Base-by-base conservation (phyloP, 2,888 invertebrate species). In the Hemicrepidius hirtus region DNA sequence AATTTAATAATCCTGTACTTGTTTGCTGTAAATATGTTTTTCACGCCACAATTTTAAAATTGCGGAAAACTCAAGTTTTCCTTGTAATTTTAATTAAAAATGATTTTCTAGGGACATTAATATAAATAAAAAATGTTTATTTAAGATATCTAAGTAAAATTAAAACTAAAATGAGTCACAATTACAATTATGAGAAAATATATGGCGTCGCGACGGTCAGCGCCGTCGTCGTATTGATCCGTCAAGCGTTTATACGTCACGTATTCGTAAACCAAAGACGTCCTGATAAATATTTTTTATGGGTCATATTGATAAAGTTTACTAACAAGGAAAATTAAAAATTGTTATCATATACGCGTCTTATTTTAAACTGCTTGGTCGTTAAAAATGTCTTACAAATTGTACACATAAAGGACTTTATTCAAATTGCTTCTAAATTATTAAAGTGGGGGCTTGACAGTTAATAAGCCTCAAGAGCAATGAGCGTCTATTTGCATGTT, bases 211-310 rank as follows among this genome's bases (percentile, higher is more conserved):
- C 79, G 82, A 81, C 83, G 81, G 73, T 78, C 73, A 80, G 80
- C 80, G 78, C 80, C 83, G 83, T 81, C 76, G 75, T 77, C 75
- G 76, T 83, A 84, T 83, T 83, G 83, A 84, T 84, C 83, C 82
- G 60, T 35, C 44, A 44, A 68, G 68, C 68, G 68, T 75, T 64
- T 71, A 76, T 77, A 79, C 78, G 77, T 78, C 79, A 78, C 73
- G 71, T 76, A 69, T 75, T 72, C 75, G 67, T 76, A 74, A 72
- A 72, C 64, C 69, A 60, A 28, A 24, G 13, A 60, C 18, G 10
- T 57, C 28, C 18, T 37, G 37, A 10, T 20, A 37, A 35, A 37
- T 37, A 37, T 37, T 13, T 24, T 1, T 55, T n/a, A 55, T 21
- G 21, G 3, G 9, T 49, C 24, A 3, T 49, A 12, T 12, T 21